Percentiles rank a stretch among this genome's conserved stretches.
phyloP scores from a whole-genome alignment of 2,113 vertebrate species.

The Neolamprologus cancellatus region DNA sequence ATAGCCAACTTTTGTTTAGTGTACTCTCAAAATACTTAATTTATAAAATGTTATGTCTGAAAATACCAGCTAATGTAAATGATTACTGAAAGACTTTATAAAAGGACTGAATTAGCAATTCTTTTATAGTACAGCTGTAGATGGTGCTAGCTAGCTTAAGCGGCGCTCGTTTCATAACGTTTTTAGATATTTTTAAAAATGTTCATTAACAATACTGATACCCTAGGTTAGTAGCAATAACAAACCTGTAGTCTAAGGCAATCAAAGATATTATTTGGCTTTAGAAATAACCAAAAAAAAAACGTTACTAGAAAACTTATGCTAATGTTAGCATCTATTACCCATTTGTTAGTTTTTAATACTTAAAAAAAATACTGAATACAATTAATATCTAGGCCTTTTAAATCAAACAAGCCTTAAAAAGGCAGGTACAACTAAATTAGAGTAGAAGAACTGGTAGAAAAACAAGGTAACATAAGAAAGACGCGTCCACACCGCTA shows the following conservation, averaged over 20 bases:
- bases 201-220: background rate
- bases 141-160: background rate
- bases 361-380: background rate
- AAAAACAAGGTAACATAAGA: background rate
- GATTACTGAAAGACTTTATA: background rate
- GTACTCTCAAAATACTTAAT: background rate
- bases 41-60: background rate
- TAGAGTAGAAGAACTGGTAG: background rate
- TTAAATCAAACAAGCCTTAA: background rate
- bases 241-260: background rate
- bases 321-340: background rate
- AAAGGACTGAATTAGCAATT: background rate
- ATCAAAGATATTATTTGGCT: background rate
- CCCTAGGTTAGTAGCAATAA: background rate
- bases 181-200: background rate
- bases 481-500: rapidly evolving
- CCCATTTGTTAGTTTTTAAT: background rate
- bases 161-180: background rate
- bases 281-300: background rate
- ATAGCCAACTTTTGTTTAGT: background rate
- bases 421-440: background rate
- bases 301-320: background rate
- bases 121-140: background rate
- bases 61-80: background rate
- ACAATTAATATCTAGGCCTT: background rate